Percentiles rank a stretch among this genome's conserved stretches.
Conservation (phyloP, 2,888 invertebrate genomes). For the Drosophila testacea region DNA sequence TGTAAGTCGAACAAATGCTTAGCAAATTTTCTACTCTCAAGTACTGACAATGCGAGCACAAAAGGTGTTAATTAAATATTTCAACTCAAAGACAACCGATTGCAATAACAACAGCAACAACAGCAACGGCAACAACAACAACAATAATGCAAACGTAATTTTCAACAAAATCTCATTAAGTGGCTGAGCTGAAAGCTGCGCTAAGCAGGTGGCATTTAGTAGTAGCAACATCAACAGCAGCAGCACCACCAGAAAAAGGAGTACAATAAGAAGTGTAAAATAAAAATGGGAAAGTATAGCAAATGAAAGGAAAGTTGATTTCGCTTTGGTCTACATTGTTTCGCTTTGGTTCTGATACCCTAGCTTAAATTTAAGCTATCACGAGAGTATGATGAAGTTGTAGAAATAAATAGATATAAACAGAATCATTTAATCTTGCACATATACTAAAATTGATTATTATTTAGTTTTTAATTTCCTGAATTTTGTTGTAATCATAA, state of each 20-base stretch:
- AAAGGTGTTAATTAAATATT: constrained; percentile 74
- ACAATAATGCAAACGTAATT: constrained; percentile 49
- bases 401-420: background rate
- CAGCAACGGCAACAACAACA: constrained; percentile 46
- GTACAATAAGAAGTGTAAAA: constrained; percentile 15
- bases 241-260: constrained; percentile 22
- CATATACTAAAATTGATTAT: too few relatives aligned
- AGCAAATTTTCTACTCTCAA: constrained; percentile 3
- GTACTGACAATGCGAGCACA: constrained; percentile 30
- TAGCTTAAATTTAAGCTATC: background rate
- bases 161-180: constrained; percentile 75
- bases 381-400: background rate
- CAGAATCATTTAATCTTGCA: too few relatives aligned
- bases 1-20: constrained; percentile 18
- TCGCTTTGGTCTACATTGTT: constrained; percentile 39
- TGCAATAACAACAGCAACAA: constrained; percentile 54
- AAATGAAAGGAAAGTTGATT: constrained; percentile 43
- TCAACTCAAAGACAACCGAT: constrained; percentile 65
- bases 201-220: constrained; percentile 59
- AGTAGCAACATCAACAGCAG: constrained; percentile 13
- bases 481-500: background rate
- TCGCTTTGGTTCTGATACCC: constrained; percentile 17
- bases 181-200: constrained; percentile 36
- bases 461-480: too few relatives aligned
- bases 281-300: constrained; percentile 24